Base-by-base conservation (phyloP, 2,888 invertebrate genomes). In the Therioaphis trifolii region DNA sequence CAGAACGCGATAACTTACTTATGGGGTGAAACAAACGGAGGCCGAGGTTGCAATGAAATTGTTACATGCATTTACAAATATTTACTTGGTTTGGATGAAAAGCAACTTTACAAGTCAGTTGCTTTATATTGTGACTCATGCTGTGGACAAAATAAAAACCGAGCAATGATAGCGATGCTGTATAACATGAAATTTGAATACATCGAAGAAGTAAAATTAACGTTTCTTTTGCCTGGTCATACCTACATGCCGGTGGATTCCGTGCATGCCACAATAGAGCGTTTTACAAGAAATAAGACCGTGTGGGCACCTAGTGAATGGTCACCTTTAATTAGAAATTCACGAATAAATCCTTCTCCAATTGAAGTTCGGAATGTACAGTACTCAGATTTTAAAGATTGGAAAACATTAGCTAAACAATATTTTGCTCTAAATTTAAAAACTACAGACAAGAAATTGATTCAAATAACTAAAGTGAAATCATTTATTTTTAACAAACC, bases 221-320 rank as follows among this genome's bases (percentile, higher is more conserved):
- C 87, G 84, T 87, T 86, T 85, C 85, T 88, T 15, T 87, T 86
- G 77, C 85, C 86, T 15, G 88, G 88, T n/a, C 88, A 88, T 85
- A 87, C 88, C 1, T 87, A 88, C 85, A 88, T 88, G 87, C 88
- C 88, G 84, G 87, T 86, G 43, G 88, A 89, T 84, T 88, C 88
- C 0, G 87, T 88, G 2, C 88, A 89, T 84, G 86, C 87, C n/a
- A 85, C 85, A 0, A 87, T 89, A 69, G 89, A 89, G 86, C 86
- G 87, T 76, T 88, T 87, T 66, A 52, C 88, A 12, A 87, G 87
- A 85, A 86, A 88, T 76, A 87, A 86, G 58, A 84, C 61, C 21
- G 84, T 87, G 46, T 85, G 85, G 79, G 58, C 86, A 14, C 87
- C 87, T 18, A 79, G 82, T 52, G 86, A 87, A 29, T 87, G 86